A percentile compares a stretch with the other conserved stretches of the same genome.
Conservation (phyloP, 2,888 invertebrate genomes). For the Linnaemya tessellans region DNA sequence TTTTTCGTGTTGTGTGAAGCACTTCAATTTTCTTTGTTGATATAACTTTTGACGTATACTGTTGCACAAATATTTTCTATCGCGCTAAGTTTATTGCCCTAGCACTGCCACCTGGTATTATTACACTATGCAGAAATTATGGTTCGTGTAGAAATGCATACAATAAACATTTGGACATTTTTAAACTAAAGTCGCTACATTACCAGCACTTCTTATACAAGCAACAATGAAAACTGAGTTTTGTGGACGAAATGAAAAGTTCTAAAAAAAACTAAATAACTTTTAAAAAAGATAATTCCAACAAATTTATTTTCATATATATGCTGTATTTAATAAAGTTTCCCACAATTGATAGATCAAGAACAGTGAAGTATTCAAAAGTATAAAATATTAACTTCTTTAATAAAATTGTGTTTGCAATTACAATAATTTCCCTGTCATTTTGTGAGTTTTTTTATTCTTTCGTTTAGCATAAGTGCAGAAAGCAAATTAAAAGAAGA, state of each 20-base stretch:
- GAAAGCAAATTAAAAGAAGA: slow-evolving; percentile 43
- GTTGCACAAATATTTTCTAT: no score
- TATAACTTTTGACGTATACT: no score
- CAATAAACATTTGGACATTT: neutral
- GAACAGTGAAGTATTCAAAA: neutral
- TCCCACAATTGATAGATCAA: neutral
- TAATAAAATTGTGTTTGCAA: slow-evolving; percentile 28
- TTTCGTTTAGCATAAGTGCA: slow-evolving; percentile 42
- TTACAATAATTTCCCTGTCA: slow-evolving; percentile 39
- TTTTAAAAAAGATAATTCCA: neutral
- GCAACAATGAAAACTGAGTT: slow-evolving; percentile 69
- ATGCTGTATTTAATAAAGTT: slow-evolving; percentile 6
- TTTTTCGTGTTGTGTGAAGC: no score
- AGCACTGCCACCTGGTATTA: no score
- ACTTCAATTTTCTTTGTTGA: no score
- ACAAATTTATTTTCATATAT: neutral
- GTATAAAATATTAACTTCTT: neutral
- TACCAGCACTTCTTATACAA: slow-evolving; percentile 39
- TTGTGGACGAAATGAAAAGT: slow-evolving; percentile 57
- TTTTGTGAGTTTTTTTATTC: slow-evolving; percentile 49
- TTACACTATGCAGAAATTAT: no score
- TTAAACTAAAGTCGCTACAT: neutral
- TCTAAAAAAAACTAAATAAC: slow-evolving; percentile 46
- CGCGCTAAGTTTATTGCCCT: no score
- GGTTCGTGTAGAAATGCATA: no score